phyloP scores from a whole-genome alignment of 2,113 vertebrate genomes.

The Pantherophis guttatus region DNA sequence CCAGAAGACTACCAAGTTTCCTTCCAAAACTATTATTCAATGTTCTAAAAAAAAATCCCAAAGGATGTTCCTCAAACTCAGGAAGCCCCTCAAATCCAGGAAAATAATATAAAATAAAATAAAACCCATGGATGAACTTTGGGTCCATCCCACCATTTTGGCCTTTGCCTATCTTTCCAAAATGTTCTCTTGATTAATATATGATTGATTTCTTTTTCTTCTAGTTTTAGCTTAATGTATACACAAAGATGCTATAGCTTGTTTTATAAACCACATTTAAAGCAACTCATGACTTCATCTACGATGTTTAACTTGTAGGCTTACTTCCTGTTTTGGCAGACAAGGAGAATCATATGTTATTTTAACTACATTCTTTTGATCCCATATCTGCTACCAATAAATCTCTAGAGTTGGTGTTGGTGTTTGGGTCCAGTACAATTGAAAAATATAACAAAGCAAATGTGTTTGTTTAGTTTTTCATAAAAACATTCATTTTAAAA shows the following conservation, averaged over 20 bases:
- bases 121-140: background rate
- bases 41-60: background rate
- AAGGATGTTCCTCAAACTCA: background rate
- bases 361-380: background rate
- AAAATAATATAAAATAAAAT: background rate
- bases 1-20: no score
- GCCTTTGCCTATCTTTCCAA: background rate
- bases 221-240: background rate
- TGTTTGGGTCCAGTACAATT: background rate
- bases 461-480: background rate
- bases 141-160: background rate
- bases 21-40: no score
- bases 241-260: background rate
- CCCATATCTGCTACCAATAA: background rate
- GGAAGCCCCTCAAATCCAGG: background rate
- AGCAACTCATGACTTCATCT: background rate
- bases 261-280: background rate
- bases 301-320: background rate
- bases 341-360: background rate
- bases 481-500: background rate
- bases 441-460: no score
- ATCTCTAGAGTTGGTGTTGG: background rate
- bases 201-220: background rate
- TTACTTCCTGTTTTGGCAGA: background rate
- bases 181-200: background rate